Evolutionary conservation across 2,888 invertebrate genomes (phyloP), one percentile per base, ranked within the genome.

Genomic region (Pammene fasciana): DNA sequence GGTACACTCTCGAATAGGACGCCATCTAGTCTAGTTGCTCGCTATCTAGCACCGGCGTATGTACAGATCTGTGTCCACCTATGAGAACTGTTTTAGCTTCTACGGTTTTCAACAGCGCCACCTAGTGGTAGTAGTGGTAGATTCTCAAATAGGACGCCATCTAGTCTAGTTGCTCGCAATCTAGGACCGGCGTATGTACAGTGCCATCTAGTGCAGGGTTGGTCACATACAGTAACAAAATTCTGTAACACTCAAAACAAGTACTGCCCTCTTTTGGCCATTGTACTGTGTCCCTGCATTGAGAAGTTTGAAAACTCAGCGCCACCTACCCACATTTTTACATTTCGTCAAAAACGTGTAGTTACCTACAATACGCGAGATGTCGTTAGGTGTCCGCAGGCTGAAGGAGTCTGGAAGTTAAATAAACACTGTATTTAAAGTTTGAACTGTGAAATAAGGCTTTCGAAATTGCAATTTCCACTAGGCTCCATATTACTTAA

Each of bases 181-280:
- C 9, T 41, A 9, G 41, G 2, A 41, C 41, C 2, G 2, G 6
- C 41, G 10, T 2, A 4, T 43, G 5, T 13, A 43, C 43, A 43
- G 11, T 11, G 43, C 43, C 43, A 43, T 43, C 65, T 65, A 55
- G 1, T 16, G 4, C 3, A 43, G 7, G 43, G 8, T 14, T 26
- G 11, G 14, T n/a, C n/a, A n/a, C n/a, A 4, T 5, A 43, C 0
- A 43, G 11, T 43, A 43, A 16, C 3, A 18, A 38, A 57, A 6
- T 26, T 13, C 13, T 3, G 18, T n/a, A 26, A 26, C 26, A 26
- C 26, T 26, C 26, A 26, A 26, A 26, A 4, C 26, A 43, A 13
- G 2, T 57, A 57, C 5, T 26, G 57, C 43, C 43, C 43, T 45
- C 57, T 57, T 8, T 45, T 57, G 8, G 57, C 18, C 10, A 57